Evolutionary conservation across 2,113 vertebrate species (phyloP), one percentile per base, ranked within the genome.

Genomic region (Anseranas semipalmata): DNA sequence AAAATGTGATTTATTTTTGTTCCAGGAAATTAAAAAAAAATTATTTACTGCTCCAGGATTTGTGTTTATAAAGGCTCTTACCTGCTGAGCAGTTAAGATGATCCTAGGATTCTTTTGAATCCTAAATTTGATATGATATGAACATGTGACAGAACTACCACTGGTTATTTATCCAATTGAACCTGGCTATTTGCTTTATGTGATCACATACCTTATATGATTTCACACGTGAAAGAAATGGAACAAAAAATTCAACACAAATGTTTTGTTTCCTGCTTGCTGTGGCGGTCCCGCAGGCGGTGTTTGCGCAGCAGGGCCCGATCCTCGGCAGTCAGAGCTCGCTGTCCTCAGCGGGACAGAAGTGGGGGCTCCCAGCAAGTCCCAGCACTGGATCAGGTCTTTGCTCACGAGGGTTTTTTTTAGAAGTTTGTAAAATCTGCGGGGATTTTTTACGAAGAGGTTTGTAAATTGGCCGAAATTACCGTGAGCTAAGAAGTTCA

Each of bases 241-340:
- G 25, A 63, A 46, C 19, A 60, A 43, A 19, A 15, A 32, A 39
- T 17, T 0, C 6, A 28, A 11, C 15, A 46, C 39, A 63, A 71
- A 15, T 18, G 7, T 48, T 89, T 78, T 78, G 15, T 78, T 90
- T 89, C 56, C 33, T 35, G 30, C 5, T 9, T 65, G 28, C 60
- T 37, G 55, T 3, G 0, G 53, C 53, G 75, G 30, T 93, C 45
- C 41, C 58, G 35, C 0, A 0, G 58, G 18, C 84, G 72, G 2
- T 21, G 15, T 77, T 74, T 67, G 65, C 0, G 0, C 1, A 5
- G 76, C 5, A 21, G 86, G 48, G 70, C 78, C 62, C 0, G 0
- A 82, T 94, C 82, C 81, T 58, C 65, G 84, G 81, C 66, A 82
- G 45, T 50, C 85, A 45, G 28, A 43, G 58, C 85, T 52, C 35